These are phyloP conservation scores for Altica lythri DNA, from an alignment of 2,888 invertebrate species.

Conservation along the genomic window DNA sequence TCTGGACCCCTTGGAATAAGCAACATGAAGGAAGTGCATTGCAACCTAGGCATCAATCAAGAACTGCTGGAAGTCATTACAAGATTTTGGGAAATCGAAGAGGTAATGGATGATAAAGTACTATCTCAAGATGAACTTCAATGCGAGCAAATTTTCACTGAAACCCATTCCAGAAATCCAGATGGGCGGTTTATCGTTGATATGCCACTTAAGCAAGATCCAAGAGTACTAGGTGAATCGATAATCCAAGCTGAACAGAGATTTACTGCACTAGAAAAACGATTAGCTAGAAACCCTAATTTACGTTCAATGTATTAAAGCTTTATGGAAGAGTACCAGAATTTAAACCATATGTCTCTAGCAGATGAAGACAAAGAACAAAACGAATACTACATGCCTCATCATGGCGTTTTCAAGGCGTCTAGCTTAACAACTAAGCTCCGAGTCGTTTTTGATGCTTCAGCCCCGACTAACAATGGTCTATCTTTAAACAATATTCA, in stretches of 20 bases:
- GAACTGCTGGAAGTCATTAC: conserved; percentile 5
- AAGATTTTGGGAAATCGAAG: conserved; percentile 18
- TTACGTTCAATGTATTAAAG: conserved; percentile 24
- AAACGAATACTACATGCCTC: conserved; percentile 24
- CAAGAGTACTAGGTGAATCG: conserved; percentile 21
- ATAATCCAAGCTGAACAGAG: conserved; percentile 17
- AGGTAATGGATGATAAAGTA: conserved; percentile 4
- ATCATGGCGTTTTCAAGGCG: conserved; percentile 29
- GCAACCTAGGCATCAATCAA: conserved; percentile 17
- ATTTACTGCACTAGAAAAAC: conserved; percentile 23
- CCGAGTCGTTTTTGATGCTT: conserved; percentile 30
- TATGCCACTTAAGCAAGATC: conserved; percentile 29
- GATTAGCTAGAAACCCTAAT: conserved; percentile 22
- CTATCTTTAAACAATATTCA: conserved; percentile 29
- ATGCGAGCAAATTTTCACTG: conserved; percentile 20
- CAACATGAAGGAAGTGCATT: conserved; percentile 7
- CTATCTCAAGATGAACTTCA: conserved; percentile 23
- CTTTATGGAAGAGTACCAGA: conserved; percentile 29
- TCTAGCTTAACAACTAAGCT: conserved; percentile 28
- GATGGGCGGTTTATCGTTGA: conserved; percentile 32
- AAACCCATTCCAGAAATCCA: conserved; percentile 9
- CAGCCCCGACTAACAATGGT: conserved; percentile 20
- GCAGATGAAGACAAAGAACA: too few species aligned
- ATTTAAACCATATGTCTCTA: conserved; percentile 15
- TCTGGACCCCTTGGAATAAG: conserved; percentile 6